A percentile compares a stretch with the other conserved stretches of the same genome.
Conservation (phyloP, 2,888 invertebrate genomes). For the Hypomecis punctinalis region DNA sequence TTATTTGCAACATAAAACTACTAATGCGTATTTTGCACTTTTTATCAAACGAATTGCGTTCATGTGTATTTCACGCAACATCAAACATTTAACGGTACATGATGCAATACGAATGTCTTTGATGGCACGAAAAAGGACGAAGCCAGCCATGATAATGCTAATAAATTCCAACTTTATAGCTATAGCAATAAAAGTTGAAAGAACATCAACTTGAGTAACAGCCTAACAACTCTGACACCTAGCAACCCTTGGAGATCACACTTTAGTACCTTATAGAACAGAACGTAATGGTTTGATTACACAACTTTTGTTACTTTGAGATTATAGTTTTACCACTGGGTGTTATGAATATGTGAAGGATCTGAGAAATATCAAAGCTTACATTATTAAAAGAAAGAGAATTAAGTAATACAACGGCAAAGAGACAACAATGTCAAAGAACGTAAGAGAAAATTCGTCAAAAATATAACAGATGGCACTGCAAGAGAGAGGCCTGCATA, state of each 20-base stretch:
- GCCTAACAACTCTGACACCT: constrained; percentile 5
- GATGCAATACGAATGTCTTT: constrained; percentile 23
- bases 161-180: constrained; percentile 29
- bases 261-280: constrained; percentile 15
- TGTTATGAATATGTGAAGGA: background rate
- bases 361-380: background rate
- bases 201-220: constrained; percentile 20
- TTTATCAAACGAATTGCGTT: background rate
- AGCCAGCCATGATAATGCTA: constrained; percentile 15
- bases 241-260: constrained; percentile 18
- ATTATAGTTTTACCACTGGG: too few relatives aligned
- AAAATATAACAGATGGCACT: too few relatives aligned
- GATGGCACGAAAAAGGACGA: constrained; percentile 20
- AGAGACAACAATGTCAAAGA: too few relatives aligned
- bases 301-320: too few relatives aligned
- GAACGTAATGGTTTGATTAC: constrained; percentile 15
- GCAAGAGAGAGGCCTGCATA: too few relatives aligned
- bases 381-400: background rate
- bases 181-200: constrained; percentile 26
- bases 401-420: too few relatives aligned
- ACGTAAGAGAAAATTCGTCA: too few relatives aligned
- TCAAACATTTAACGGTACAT: background rate
- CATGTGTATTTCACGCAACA: background rate
- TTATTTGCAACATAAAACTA: too few relatives aligned
- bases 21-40: background rate